phyloP scores from a whole-genome alignment of 2,888 invertebrate species.

The Fissipunctia ypsillon region DNA sequence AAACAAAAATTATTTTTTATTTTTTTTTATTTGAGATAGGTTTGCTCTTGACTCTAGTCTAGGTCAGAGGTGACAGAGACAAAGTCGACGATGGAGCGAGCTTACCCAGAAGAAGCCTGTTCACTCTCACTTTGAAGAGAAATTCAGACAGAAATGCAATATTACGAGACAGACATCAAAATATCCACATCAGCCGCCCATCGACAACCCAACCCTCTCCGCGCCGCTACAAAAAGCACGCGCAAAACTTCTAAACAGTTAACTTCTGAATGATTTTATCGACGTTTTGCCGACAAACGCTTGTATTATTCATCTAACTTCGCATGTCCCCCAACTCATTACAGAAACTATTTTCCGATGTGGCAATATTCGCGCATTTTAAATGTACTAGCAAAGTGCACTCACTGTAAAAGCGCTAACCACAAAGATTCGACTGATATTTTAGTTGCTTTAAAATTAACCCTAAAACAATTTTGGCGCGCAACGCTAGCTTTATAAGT shows the following conservation, averaged over 20 bases:
- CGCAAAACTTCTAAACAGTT: conserved; percentile 67
- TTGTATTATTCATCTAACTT: conserved; percentile 85
- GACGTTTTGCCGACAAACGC: conserved; percentile 70
- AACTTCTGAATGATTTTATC: conserved; percentile 69
- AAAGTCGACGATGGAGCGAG: too few species aligned
- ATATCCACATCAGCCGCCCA: conserved; percentile 39
- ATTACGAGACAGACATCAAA: not conserved
- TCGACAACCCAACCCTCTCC: conserved; percentile 45
- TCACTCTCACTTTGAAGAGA: too few species aligned
- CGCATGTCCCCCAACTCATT: conserved; percentile 81
- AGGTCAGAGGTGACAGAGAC: too few species aligned
- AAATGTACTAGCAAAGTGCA: conserved; percentile 81
- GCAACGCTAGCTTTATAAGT: conserved; percentile 1
- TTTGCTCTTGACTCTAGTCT: too few species aligned
- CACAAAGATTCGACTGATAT: conserved; percentile 77
- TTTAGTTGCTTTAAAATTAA: conserved; percentile 65
- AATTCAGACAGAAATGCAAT: too few species aligned
- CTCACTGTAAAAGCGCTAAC: conserved; percentile 80
- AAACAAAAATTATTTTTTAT: too few species aligned
- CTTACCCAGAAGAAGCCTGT: too few species aligned
- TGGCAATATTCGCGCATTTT: conserved; percentile 81
- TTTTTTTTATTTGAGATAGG: too few species aligned
- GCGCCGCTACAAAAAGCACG: conserved; percentile 53
- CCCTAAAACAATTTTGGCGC: conserved; percentile 37
- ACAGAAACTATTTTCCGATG: conserved; percentile 83